Conservation (phyloP, 2,113 vertebrate genomes). For the Burhinus bistriatus region DNA sequence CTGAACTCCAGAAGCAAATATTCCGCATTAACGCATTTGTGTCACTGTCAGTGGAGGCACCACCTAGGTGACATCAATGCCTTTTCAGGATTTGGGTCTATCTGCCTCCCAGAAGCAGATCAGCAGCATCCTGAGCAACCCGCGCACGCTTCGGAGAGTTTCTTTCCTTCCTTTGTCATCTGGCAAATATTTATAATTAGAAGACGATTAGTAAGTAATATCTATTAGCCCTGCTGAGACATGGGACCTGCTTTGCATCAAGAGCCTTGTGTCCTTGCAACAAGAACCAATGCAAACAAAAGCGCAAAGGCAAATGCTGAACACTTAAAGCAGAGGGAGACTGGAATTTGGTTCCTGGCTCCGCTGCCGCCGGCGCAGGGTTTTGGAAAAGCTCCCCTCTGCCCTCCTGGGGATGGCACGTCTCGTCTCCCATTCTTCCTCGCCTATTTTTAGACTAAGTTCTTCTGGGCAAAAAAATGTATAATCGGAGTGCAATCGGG, state of each 20-base stretch:
- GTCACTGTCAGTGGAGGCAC: no score
- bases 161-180: not conserved
- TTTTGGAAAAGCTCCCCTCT: not conserved
- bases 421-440: not conserved
- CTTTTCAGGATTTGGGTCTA: not conserved
- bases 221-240: not conserved
- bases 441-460: not conserved
- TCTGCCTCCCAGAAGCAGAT: not conserved
- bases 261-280: not conserved
- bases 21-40: not conserved
- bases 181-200: not conserved
- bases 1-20: not conserved
- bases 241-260: not conserved
- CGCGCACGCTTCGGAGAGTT: rapidly evolving
- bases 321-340: not conserved
- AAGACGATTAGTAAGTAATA: not conserved
- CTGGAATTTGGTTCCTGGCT: not conserved
- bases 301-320: not conserved
- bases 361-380: rapidly evolving
- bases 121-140: not conserved
- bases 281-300: not conserved
- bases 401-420: not conserved
- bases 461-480: not conserved
- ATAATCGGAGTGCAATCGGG: not conserved
- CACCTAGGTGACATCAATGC: rapidly evolving